phyloP scores from a whole-genome alignment of 2,113 vertebrate species.

The Anas platyrhynchos region DNA sequence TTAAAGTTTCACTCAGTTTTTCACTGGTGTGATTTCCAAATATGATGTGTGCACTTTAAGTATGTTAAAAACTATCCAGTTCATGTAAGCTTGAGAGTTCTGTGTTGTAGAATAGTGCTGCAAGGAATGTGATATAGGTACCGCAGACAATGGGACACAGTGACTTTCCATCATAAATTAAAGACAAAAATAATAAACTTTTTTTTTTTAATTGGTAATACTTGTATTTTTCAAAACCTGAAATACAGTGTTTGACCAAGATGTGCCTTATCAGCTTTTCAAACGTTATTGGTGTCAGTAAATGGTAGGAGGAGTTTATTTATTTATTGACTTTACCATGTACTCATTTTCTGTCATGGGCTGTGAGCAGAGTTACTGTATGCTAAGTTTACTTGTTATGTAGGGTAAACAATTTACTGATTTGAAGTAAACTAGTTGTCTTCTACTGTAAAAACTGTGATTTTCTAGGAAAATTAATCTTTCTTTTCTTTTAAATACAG shows the following conservation, averaged over 20 bases:
- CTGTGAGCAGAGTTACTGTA: neutral
- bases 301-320: neutral
- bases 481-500: neutral
- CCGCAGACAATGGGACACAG: neutral
- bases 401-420: neutral
- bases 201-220: neutral
- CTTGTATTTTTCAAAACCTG: neutral
- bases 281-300: neutral
- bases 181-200: neutral
- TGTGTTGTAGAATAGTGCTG: neutral
- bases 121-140: neutral
- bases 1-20: neutral
- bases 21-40: neutral
- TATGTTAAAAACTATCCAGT: neutral
- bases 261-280: neutral
- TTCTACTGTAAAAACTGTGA: neutral
- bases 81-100: neutral
- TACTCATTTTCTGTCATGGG: neutral
- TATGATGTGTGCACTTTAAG: neutral
- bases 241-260: neutral
- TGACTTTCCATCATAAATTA: neutral
- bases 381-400: neutral
- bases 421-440: neutral
- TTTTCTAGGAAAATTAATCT: neutral
- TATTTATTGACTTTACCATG: neutral